Conservation (phyloP, 2,888 invertebrate species). For the Opisthograptis luteolata region DNA sequence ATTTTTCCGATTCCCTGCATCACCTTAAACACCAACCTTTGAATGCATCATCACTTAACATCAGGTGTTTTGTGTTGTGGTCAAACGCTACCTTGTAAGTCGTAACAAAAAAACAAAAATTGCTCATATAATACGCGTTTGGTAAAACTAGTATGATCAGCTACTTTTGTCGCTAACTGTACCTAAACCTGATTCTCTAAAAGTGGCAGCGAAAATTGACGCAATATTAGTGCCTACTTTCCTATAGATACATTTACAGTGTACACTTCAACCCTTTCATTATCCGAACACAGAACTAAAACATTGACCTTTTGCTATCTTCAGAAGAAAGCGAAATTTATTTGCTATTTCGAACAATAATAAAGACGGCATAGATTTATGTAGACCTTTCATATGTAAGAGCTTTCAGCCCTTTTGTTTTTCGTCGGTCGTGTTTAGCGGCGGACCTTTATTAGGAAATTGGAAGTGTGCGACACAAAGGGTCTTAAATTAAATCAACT, state of each 20-base stretch:
- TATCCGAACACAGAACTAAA: slow-evolving; percentile 41
- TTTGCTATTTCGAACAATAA: slow-evolving; percentile 63
- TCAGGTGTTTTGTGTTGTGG: too few relatives aligned
- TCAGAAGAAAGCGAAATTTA: slow-evolving; percentile 47
- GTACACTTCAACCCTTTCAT: slow-evolving; percentile 38
- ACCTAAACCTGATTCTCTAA: slow-evolving; percentile 20
- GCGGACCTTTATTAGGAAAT: slow-evolving; percentile 70
- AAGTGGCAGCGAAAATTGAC: slow-evolving; percentile 27
- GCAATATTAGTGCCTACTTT: slow-evolving; percentile 35
- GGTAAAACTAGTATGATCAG: too few relatives aligned
- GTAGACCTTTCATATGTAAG: slow-evolving; percentile 55
- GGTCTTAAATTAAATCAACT: slow-evolving; percentile 77
- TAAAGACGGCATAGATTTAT: slow-evolving; percentile 62
- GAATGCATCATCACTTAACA: too few relatives aligned
- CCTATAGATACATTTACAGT: slow-evolving; percentile 15
- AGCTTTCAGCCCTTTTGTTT: slow-evolving; percentile 63
- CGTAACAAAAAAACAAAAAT: too few relatives aligned
- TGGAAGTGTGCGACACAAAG: slow-evolving; percentile 74
- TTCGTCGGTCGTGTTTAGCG: slow-evolving; percentile 59
- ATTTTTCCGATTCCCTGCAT: too few relatives aligned
- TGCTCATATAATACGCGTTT: too few relatives aligned
- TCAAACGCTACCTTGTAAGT: too few relatives aligned
- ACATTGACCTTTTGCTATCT: slow-evolving; percentile 42
- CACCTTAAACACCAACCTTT: too few relatives aligned
- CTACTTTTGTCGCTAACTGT: too few relatives aligned